A percentile compares a stretch with the other conserved stretches of the same genome.
phyloP scores from a whole-genome alignment of 2,888 invertebrate species.

The Stictocephala bisonia region DNA sequence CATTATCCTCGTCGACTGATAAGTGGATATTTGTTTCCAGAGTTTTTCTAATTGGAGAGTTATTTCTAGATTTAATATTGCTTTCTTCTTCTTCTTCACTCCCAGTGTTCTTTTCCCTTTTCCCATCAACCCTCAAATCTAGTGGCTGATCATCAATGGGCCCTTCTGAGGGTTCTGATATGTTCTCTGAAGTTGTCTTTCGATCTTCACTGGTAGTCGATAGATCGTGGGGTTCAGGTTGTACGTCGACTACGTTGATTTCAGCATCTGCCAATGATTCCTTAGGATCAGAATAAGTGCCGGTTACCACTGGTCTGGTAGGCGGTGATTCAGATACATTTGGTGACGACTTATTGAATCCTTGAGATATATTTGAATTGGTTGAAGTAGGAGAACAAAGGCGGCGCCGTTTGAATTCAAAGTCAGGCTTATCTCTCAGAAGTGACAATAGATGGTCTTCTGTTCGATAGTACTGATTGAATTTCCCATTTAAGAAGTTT shows the following conservation, averaged over 20 bases:
- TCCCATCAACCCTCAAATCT: conserved; percentile 76
- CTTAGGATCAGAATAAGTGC: conserved; percentile 48
- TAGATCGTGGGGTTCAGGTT: conserved; percentile 37
- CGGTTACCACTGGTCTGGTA: conserved; percentile 68
- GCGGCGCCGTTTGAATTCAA: conserved; percentile 52
- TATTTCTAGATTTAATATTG: not conserved
- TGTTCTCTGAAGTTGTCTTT: conserved; percentile 46
- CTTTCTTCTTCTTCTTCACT: conserved; percentile 6
- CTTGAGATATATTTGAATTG: not conserved
- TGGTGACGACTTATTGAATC: conserved; percentile 71
- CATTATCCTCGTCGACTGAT: conserved; percentile 20
- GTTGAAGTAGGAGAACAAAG: conserved; percentile 23
- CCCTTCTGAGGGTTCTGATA: conserved; percentile 55
- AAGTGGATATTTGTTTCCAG: too few relatives aligned
- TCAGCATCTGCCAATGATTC: conserved; percentile 7
- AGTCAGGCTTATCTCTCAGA: conserved; percentile 63
- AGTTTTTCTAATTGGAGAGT: conserved; percentile 20
- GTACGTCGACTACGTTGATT: conserved; percentile 7
- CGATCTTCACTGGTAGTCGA: conserved; percentile 39
- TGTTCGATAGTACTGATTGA: conserved; percentile 16
- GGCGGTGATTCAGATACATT: conserved; percentile 77
- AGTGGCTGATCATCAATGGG: conserved; percentile 74
- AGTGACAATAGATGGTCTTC: conserved; percentile 3
- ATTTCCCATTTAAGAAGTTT: not conserved
- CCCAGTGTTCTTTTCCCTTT: conserved; percentile 59